Conservation (phyloP, 2,113 vertebrate genomes). For the human region GRCh38 chr16:78226501-78227000, state of each 20-base stretch:
- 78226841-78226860: not conserved
- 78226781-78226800: not conserved
- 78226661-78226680: constrained; percentile 69
- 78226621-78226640: constrained; percentile 81
- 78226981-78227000: not conserved
- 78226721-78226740: constrained; percentile 48
- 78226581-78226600: not conserved
- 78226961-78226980: too few species aligned
- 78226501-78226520: accelerated
- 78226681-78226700: constrained; percentile 79
- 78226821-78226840: constrained; percentile 57
- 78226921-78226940: not conserved
- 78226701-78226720: constrained; percentile 69
- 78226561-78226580: too few species aligned
- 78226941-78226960: not conserved
- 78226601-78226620: constrained; percentile 75
- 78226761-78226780: not conserved
- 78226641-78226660: constrained; percentile 80
- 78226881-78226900: not conserved
- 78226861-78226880: constrained; percentile 24
- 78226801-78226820: constrained; percentile 35
- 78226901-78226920: not conserved
- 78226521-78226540: too few species aligned
- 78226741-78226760: constrained; percentile 70
- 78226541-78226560: too few species aligned